phyloP scores from a whole-genome alignment of 2,888 invertebrate genomes.

The Drosophila borborema region DNA sequence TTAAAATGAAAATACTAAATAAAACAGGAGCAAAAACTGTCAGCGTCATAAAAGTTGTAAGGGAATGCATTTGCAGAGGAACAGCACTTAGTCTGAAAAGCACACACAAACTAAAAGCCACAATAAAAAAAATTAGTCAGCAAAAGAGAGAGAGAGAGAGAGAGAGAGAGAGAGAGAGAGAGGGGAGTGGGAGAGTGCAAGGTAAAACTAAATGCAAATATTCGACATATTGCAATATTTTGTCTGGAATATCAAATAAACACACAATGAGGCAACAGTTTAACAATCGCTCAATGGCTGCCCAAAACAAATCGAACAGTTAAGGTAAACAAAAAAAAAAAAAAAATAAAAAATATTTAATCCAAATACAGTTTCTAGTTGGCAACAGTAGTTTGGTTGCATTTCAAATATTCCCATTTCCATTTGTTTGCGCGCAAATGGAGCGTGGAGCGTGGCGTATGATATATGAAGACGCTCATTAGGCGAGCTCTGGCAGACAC shows the following conservation, averaged over 20 bases:
- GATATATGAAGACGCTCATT: conserved; percentile 54
- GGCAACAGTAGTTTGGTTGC: conserved; percentile 11
- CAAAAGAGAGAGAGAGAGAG: neutral
- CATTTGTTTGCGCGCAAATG: conserved; percentile 10
- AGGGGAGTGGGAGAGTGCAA: no score
- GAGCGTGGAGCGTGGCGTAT: conserved; percentile 16
- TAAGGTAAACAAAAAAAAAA: neutral
- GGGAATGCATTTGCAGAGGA: conserved; percentile 10
- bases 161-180: neutral
- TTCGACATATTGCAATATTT: conserved; percentile 16
- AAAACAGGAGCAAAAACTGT: neutral
- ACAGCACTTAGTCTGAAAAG: conserved; percentile 11
- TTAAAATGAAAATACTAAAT: neutral
- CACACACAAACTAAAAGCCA: conserved; percentile 7
- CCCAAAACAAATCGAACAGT: conserved; percentile 17
- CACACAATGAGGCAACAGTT: conserved; percentile 1
- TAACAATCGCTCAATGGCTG: conserved; percentile 15
- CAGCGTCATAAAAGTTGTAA: conserved; percentile 6
- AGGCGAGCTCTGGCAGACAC: conserved; percentile 58
- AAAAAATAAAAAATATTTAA: no score
- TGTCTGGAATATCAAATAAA: conserved; percentile 23
- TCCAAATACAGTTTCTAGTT: neutral
- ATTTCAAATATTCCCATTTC: conserved; percentile 1
- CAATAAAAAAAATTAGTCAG: conserved; percentile 16
- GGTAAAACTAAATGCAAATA: conserved; percentile 19